phyloP scores from a whole-genome alignment of 2,888 invertebrate genomes.

The Ommatoiulus sabulosus region DNA sequence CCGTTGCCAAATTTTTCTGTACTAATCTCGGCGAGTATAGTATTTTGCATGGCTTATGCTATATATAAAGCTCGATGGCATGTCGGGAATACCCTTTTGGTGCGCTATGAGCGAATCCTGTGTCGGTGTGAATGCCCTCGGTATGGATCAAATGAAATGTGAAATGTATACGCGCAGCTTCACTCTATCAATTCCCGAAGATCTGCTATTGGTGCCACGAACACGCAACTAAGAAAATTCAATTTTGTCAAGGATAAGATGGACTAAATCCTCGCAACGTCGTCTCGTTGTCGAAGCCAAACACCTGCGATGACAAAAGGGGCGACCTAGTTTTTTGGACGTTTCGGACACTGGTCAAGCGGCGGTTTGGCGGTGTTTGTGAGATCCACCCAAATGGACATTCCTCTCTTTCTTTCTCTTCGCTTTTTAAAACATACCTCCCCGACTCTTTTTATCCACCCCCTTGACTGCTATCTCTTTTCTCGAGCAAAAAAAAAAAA shows the following conservation, averaged over 20 bases:
- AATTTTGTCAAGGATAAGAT: neutral
- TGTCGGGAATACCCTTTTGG: slow-evolving; percentile 38
- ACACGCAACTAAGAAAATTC: neutral
- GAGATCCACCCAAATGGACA: slow-evolving; percentile 47
- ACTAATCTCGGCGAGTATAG: neutral
- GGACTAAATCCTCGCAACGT: neutral
- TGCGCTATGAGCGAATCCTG: slow-evolving; percentile 12
- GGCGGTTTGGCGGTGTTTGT: neutral
- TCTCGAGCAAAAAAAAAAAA: slow-evolving; percentile 32
- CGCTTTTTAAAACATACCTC: neutral
- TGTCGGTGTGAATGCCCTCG: neutral
- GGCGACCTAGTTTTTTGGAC: neutral
- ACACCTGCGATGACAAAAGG: slow-evolving; percentile 11
- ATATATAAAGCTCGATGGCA: slow-evolving; percentile 1
- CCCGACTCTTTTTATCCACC: slow-evolving; percentile 46
- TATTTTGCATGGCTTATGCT: neutral
- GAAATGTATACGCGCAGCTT: neutral
- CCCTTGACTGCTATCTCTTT: slow-evolving; percentile 47
- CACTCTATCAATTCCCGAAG: neutral
- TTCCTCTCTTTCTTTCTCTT: neutral
- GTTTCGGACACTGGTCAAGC: slow-evolving; percentile 42
- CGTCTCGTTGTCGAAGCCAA: neutral
- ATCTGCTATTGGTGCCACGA: neutral
- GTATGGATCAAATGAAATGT: slow-evolving; percentile 1
- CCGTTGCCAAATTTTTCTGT: too few species aligned